phyloP scores from a whole-genome alignment of 2,113 vertebrate species.

The Cricetomys ansorgei region DNA sequence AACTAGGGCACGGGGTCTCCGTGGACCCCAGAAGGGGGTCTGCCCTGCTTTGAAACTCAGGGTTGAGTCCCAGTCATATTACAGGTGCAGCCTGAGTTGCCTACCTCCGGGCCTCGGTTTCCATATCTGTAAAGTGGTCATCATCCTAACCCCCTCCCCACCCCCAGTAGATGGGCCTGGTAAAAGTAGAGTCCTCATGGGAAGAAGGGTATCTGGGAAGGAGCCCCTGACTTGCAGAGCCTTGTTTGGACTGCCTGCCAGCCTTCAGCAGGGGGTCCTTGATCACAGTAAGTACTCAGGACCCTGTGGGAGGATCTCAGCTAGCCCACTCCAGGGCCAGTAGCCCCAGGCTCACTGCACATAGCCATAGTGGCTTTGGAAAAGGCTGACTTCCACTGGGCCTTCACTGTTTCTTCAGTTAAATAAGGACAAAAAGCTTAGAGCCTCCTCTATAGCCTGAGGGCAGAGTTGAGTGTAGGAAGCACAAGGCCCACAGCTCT shows the following conservation, averaged over 20 bases:
- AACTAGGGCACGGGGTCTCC: not conserved
- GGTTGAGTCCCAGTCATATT: accelerated
- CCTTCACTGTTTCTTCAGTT: not conserved
- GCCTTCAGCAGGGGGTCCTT: not conserved
- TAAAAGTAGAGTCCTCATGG: not conserved
- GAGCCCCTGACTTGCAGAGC: not conserved
- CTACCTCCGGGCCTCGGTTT: not conserved
- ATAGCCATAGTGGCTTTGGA: not conserved
- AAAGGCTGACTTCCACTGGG: not conserved
- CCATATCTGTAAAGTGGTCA: not conserved
- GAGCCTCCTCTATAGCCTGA: not conserved
- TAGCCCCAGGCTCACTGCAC: not conserved
- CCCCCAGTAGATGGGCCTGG: not conserved
- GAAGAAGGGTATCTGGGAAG: no score
- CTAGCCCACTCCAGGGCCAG: not conserved
- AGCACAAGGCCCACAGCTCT: accelerated
- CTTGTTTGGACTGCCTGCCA: not conserved
- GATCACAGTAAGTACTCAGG: not conserved
- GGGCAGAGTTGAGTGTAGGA: not conserved
- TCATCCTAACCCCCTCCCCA: accelerated
- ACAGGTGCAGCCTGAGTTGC: not conserved
- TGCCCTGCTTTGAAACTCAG: not conserved
- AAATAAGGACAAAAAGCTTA: not conserved
- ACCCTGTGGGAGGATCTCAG: not conserved
- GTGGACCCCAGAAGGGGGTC: not conserved